These are phyloP conservation scores for Apostichopus leukothele DNA, from an alignment of 53 echinoderm and acorn worm genomes.

Conservation along the genomic window DNA sequence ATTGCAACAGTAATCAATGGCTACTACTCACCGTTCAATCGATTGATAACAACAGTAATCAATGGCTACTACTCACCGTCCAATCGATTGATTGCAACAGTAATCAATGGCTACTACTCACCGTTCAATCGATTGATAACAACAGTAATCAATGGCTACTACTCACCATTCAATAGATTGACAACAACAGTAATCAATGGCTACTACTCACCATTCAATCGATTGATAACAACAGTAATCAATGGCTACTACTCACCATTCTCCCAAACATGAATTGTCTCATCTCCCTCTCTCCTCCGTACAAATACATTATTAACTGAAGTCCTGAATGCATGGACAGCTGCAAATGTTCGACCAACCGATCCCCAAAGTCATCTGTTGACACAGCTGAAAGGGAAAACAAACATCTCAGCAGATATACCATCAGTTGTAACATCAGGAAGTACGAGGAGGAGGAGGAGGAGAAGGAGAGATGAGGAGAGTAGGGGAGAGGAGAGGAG, in stretches of 20 bases:
- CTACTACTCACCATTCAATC: too few species aligned
- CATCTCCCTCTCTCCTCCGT: conserved; percentile 29
- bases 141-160: too few species aligned
- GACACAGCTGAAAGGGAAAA: not conserved
- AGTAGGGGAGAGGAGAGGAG: not conserved
- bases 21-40: too few species aligned
- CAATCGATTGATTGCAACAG: too few species aligned
- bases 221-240: too few species aligned
- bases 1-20: too few species aligned
- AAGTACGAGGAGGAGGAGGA: not conserved
- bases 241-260: not conserved
- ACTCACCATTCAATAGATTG: too few species aligned
- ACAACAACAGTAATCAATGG: too few species aligned
- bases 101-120: too few species aligned
- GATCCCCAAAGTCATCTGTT: conserved; percentile 1
- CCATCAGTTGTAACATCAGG: not conserved
- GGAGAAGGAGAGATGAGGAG: not conserved
- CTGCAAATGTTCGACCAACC: conserved; percentile 9
- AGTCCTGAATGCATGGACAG: conserved; percentile 12
- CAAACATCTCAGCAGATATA: not conserved
- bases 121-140: too few species aligned
- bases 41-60: too few species aligned
- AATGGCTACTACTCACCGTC: too few species aligned
- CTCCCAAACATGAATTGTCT: conserved; percentile 15
- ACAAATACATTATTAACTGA: not conserved